Percentiles rank a stretch among this genome's conserved stretches.
Conservation (phyloP, 23 tunicate species). For the Phallusia fumigata region DNA sequence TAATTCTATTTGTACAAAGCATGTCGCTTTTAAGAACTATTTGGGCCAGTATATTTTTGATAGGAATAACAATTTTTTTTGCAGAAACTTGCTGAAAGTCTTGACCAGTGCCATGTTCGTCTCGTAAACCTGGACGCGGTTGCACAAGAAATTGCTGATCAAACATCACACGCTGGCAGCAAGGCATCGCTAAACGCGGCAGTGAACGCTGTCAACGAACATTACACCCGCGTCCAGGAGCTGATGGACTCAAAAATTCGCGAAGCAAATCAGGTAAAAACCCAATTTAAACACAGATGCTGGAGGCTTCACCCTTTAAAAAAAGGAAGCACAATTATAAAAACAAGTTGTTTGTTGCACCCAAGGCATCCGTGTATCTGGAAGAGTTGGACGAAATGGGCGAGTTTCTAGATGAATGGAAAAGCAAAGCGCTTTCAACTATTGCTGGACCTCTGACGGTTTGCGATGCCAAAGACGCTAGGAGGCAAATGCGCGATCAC, state of each 20-base stretch:
- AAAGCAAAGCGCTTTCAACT: conserved; percentile 24
- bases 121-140: conserved; percentile 73
- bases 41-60: no score
- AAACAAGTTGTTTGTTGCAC: conserved; percentile 3
- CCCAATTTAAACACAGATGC: no score
- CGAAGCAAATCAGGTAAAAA: conserved; percentile 35
- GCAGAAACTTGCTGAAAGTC: conserved; percentile 29
- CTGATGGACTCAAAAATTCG: conserved; percentile 50
- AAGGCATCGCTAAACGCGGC: conserved; percentile 82
- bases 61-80: background rate
- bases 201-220: conserved; percentile 71
- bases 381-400: conserved; percentile 62
- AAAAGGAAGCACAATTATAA: no score
- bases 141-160: conserved; percentile 88
- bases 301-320: no score
- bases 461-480: conserved; percentile 56
- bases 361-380: conserved; percentile 41
- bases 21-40: no score
- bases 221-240: conserved; percentile 62
- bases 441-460: conserved; percentile 60
- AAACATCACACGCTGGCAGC: conserved; percentile 72
- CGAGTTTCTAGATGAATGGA: conserved; percentile 48
- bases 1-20: no score
- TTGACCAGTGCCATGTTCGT: conserved; percentile 64
- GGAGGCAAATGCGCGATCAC: conserved; percentile 50